Percentiles rank a stretch among this genome's conserved stretches.
These are phyloP conservation scores for Brachypterus glaber DNA, from an alignment of 2,888 invertebrate species.

Conservation along the genomic window DNA sequence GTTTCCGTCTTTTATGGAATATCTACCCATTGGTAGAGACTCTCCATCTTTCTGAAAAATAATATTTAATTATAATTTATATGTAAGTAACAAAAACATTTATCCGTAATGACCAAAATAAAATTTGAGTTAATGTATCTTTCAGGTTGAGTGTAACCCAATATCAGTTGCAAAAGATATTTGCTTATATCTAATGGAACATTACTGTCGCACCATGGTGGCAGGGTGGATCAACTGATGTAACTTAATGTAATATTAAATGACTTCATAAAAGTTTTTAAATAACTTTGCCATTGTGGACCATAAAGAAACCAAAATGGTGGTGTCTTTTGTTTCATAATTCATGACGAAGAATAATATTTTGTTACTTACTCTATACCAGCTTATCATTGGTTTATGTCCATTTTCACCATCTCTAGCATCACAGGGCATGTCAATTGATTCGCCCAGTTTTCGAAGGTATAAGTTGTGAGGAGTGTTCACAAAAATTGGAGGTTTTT, in stretches of 20 bases:
- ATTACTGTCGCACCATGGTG: no score
- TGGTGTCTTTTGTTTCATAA: no score
- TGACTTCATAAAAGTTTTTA: no score
- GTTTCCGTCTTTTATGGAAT: conserved; percentile 62
- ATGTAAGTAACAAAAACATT: not conserved
- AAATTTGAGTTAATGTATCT: no score
- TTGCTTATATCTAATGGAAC: no score
- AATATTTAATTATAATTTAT: conserved; percentile 4
- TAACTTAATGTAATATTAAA: no score
- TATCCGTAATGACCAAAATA: no score
- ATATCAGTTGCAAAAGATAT: no score
- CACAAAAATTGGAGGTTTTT: conserved; percentile 75
- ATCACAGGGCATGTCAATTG: conserved; percentile 74
- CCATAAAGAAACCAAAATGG: conserved; percentile 1
- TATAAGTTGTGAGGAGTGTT: conserved; percentile 75
- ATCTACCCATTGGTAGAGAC: conserved; percentile 58
- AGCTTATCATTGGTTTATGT: conserved; percentile 55
- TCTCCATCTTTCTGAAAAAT: conserved; percentile 60
- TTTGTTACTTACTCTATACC: conserved; percentile 51
- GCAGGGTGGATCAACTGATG: no score
- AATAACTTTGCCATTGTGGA: no score
- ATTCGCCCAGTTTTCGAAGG: conserved; percentile 70
- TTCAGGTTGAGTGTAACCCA: no score
- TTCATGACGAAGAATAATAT: not conserved
- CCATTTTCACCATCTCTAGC: conserved; percentile 59